A percentile compares a stretch with the other conserved stretches of the same genome.
These are phyloP conservation scores for Brachionus rubens DNA, from an alignment of 1,140 invertebrate genomes.

Conservation along the genomic window DNA sequence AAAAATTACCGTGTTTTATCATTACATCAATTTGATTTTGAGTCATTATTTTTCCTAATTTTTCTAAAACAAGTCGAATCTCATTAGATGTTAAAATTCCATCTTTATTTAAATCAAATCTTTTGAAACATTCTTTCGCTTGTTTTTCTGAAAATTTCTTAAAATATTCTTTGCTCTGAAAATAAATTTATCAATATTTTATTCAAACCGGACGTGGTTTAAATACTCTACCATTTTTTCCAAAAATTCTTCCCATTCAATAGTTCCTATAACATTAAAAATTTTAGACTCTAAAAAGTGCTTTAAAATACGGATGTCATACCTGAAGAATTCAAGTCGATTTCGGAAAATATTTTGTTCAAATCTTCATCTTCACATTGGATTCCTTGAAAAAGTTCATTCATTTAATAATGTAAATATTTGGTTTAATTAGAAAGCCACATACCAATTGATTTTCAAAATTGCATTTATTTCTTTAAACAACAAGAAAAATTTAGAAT, in stretches of 20 bases:
- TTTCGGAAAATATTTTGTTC: slow-evolving; percentile 1
- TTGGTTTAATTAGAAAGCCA: no score
- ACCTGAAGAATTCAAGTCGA: slow-evolving; percentile 38
- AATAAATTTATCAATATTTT: no score
- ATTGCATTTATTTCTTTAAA: no score
- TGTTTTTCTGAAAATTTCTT: slow-evolving; percentile 25
- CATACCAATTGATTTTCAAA: no score
- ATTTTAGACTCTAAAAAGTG: neutral
- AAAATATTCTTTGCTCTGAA: neutral
- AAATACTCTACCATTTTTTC: slow-evolving; percentile 8
- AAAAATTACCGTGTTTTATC: slow-evolving; percentile 9
- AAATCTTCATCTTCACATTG: slow-evolving; percentile 12
- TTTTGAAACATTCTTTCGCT: slow-evolving; percentile 15
- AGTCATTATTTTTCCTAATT: slow-evolving; percentile 44
- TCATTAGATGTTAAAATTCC: slow-evolving; percentile 22
- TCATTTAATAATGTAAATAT: no score
- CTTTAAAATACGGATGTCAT: neutral
- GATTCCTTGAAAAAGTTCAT: no score
- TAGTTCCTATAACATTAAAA: neutral
- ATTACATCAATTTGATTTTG: slow-evolving; percentile 43
- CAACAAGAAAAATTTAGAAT: no score
- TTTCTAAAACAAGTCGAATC: slow-evolving; percentile 14
- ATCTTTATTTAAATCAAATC: slow-evolving; percentile 35
- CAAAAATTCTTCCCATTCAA: slow-evolving; percentile 46
- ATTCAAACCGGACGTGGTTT: no score